Conservation (phyloP, 2,113 vertebrate genomes). For the Caretta caretta region DNA sequence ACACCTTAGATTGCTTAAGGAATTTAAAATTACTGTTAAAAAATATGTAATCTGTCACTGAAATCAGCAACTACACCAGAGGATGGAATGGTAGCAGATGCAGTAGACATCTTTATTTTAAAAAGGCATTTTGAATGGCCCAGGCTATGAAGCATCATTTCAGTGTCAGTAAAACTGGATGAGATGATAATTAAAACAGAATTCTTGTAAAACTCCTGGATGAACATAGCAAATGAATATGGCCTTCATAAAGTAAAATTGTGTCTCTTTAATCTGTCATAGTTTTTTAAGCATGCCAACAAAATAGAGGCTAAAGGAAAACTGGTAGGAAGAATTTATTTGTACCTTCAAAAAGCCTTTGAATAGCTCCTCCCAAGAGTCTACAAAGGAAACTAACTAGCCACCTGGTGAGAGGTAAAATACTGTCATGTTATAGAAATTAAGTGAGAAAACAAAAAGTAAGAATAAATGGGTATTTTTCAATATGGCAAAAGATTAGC, state of each 20-base stretch:
- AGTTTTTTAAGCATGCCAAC: background rate
- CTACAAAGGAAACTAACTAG: background rate
- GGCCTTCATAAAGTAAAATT: background rate
- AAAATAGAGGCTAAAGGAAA: background rate
- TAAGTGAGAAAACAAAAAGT: background rate
- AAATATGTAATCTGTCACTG: background rate
- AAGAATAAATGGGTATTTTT: background rate
- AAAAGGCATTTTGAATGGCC: background rate
- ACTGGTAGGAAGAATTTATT: background rate
- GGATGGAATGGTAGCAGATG: background rate
- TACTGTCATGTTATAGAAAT: background rate
- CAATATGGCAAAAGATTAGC: background rate
- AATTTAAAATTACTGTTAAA: background rate
- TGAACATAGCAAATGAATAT: background rate
- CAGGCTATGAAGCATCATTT: background rate
- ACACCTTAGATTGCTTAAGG: fast-evolving
- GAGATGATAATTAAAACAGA: background rate
- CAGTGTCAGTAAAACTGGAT: background rate
- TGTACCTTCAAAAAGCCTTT: background rate
- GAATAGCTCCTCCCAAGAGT: background rate
- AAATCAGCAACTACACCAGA: background rate
- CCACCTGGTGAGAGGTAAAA: background rate
- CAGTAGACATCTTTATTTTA: background rate
- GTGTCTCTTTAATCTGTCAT: background rate
- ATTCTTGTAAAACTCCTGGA: too few species aligned